phyloP scores from a whole-genome alignment of 2,113 vertebrate species.

The Lates calcarifer region DNA sequence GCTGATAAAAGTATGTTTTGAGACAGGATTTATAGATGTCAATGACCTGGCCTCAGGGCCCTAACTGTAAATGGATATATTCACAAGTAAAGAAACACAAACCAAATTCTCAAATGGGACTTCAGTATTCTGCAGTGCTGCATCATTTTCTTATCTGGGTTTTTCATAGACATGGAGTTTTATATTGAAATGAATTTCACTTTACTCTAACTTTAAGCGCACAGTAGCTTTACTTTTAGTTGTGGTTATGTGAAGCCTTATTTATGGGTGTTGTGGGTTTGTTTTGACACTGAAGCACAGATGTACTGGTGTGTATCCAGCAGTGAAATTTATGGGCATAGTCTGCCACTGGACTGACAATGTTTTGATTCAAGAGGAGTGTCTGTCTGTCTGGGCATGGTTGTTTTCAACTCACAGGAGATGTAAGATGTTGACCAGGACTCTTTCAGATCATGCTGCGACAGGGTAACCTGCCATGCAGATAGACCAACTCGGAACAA shows the following conservation, averaged over 20 bases:
- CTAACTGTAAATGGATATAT: no score
- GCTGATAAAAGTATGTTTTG: no score
- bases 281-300: constrained; percentile 58
- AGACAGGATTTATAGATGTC: no score
- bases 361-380: constrained; percentile 37
- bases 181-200: no score
- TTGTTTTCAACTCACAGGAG: constrained; percentile 24
- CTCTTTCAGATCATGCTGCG: constrained; percentile 30
- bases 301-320: constrained; percentile 65
- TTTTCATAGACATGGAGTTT: no score
- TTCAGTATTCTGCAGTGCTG: no score
- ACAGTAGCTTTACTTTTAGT: constrained; percentile 6
- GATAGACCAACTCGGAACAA: background rate
- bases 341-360: constrained; percentile 39
- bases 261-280: constrained; percentile 55
- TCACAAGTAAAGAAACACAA: no score
- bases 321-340: constrained; percentile 43
- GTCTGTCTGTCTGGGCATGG: constrained; percentile 24
- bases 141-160: no score
- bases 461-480: background rate
- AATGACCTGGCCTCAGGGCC: no score
- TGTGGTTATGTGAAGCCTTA: constrained; percentile 40
- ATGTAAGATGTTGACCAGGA: constrained; percentile 22
- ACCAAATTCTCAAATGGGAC: no score
- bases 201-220: no score